Evolutionary conservation across 2,113 vertebrate genomes (phyloP).

Genomic region (Asarcornis scutulata): DNA sequence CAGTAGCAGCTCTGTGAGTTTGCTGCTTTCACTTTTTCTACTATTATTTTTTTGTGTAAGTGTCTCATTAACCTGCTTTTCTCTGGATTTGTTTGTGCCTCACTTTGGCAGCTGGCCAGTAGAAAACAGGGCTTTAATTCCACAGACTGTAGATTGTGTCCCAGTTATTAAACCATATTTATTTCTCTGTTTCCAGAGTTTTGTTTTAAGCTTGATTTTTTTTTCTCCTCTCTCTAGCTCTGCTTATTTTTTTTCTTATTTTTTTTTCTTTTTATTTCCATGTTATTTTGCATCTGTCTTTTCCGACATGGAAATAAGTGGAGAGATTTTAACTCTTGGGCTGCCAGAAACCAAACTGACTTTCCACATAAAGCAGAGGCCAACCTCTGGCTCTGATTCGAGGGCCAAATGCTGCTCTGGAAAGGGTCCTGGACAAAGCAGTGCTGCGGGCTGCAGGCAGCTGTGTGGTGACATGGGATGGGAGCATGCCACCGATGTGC

Average conservation of each 20-base stretch:
- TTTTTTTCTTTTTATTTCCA: background rate
- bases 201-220: background rate
- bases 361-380: background rate
- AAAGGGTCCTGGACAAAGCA: background rate
- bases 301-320: background rate
- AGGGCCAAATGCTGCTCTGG: background rate
- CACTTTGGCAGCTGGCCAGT: conserved; percentile 51
- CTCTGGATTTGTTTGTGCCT: conserved; percentile 46
- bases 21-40: background rate
- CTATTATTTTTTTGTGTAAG: background rate
- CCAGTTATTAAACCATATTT: conserved; percentile 56
- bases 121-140: conserved; percentile 45
- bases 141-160: conserved; percentile 6
- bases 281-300: background rate
- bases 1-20: background rate
- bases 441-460: background rate
- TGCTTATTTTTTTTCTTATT: background rate
- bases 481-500: background rate
- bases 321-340: background rate
- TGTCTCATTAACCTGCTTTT: conserved; percentile 71
- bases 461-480: background rate
- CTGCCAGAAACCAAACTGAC: background rate
- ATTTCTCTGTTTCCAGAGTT: conserved; percentile 23
- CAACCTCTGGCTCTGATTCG: background rate
- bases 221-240: background rate